Base-by-base conservation (phyloP, 2,113 vertebrate genomes). In the Labeo rohita region DNA sequence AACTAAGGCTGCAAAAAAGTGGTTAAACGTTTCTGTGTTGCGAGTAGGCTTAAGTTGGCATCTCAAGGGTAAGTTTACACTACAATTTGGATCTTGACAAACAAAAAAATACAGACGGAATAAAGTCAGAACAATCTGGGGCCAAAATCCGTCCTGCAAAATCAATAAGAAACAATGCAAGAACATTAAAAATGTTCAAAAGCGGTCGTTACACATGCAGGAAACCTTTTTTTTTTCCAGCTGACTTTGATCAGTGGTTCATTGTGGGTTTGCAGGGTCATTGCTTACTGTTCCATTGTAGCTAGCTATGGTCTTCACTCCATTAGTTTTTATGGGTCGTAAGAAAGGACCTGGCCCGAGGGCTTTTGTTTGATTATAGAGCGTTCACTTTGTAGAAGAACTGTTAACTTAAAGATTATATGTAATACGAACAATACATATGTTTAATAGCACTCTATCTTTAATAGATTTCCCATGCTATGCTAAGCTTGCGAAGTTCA, bases 231-330 rank as follows among this genome's bases (percentile, higher is more conserved):
- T 80, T 80, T 83, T 63, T 59, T n/a, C 5, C 28, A 6, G 36
- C 73, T 87, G 86, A 87, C 88, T 89, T 89, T 89, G 88, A 89
- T 89, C 88, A 85, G 83, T 87, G 79, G 88, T 45, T 89, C 82
- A 87, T 68, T 86, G 59, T 74, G 83, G 84, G 82, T 86, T 87
- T 81, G 36, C 2, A 6, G 66, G 88, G 85, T 87, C 83, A 85
- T 47, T 85, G 86, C 88, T 74, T 39, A 52, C 86, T 83, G 88
- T 89, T 89, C 86, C 88, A 86, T 74, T 87, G 85, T 85, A 87
- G 84, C 79, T 68, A 80, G 63, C 70, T 83, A 63, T 85, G 87
- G 73, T 83, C 79, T 85, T 83, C 86, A 85, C 72, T 87, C 88
- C 88, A 89, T 84, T 89, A 87, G 87, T 66, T 87, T 89, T 89